Base-by-base conservation (phyloP, 1,140 invertebrate genomes). In the Solenopsis fugax region DNA sequence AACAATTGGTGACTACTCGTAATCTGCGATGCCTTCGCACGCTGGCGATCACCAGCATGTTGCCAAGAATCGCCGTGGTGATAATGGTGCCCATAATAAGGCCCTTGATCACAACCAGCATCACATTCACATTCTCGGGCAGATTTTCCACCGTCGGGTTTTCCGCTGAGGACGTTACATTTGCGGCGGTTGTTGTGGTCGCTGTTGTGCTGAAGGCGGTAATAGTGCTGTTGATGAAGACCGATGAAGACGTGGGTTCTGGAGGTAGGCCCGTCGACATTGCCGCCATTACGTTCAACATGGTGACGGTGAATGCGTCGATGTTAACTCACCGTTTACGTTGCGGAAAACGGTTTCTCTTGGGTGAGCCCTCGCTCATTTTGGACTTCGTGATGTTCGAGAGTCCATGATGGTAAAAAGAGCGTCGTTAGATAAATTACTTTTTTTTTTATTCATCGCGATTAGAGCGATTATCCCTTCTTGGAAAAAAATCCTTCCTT, bases 1-100 rank as follows among this genome's bases (percentile, higher is more conserved):
- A 99, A 94, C 98, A 98, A 95, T 99, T 99, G 60, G 98, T 99
- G 90, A 98, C 98, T 65, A 98, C 97, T 3, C 94, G 96, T 65
- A 99, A 96, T 94, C 98, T 98, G 88, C 97, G 96, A 95, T 97
- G 97, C 64, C 97, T 95, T 94, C 97, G 96, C 62, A 98, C 97
- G 91, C 97, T 97, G 72, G 97, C 97, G 90, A 98, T 98, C 88
- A 98, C 98, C 76, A 98, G 95, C 0, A 97, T 97, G 95, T 98
- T 99, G 45, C 98, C 98, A 41, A 99, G 96, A 6, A 99, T 96
- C 0, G 98, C 98, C 71, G 97, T 97, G 52, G 98, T 95, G 90
- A 99, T 99, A 93, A 99, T 98, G 82, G 96, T 96, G 64, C 96
- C 96, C 96, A 98, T 98, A 84, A 98, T 96, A 90, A 97, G 96